A percentile compares a stretch with the other conserved stretches of the same genome.
Evolutionary conservation across 2,888 invertebrate species (phyloP).

Genomic region (Neocrepidodera transversa): DNA sequence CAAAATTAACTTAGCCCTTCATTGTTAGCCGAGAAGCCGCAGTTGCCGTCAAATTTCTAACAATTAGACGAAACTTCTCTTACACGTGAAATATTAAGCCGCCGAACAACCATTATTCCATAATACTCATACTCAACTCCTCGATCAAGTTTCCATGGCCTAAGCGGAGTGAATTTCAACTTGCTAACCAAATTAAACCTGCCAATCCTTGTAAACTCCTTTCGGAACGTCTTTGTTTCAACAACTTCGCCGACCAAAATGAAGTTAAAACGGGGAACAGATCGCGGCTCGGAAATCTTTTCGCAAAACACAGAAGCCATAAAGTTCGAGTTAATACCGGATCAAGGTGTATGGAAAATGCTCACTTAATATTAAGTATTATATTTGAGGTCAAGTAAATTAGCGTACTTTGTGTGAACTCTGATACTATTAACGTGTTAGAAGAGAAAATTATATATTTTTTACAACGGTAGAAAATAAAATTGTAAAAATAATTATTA

Average conservation of each 20-base stretch:
- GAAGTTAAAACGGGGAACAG: slow-evolving; percentile 26
- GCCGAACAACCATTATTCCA: slow-evolving; percentile 17
- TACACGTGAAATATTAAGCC: slow-evolving; percentile 26
- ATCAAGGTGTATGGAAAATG: slow-evolving; percentile 26
- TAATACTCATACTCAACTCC: slow-evolving; percentile 20
- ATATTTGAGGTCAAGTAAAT: slow-evolving; percentile 29
- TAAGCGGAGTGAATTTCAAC: slow-evolving; percentile 23
- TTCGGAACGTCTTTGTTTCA: slow-evolving; percentile 32
- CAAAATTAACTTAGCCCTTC: slow-evolving; percentile 1
- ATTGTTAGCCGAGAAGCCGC: slow-evolving; percentile 8
- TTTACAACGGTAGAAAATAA: no score
- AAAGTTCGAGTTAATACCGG: slow-evolving; percentile 16
- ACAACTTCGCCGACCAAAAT: slow-evolving; percentile 20
- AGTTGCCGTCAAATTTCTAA: slow-evolving; percentile 23
- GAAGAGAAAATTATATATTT: neutral
- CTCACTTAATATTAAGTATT: slow-evolving; percentile 22
- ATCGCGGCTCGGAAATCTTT: slow-evolving; percentile 22
- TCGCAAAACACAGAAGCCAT: slow-evolving; percentile 23
- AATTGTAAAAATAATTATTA: no score
- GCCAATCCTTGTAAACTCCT: slow-evolving; percentile 35
- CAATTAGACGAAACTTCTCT: slow-evolving; percentile 27
- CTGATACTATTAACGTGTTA: neutral
- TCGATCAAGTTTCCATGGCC: slow-evolving; percentile 27
- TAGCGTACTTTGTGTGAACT: slow-evolving; percentile 22
- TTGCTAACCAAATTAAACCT: slow-evolving; percentile 29